Conservation (phyloP, 2,888 invertebrate species). For the Standfussiana lucernea region DNA sequence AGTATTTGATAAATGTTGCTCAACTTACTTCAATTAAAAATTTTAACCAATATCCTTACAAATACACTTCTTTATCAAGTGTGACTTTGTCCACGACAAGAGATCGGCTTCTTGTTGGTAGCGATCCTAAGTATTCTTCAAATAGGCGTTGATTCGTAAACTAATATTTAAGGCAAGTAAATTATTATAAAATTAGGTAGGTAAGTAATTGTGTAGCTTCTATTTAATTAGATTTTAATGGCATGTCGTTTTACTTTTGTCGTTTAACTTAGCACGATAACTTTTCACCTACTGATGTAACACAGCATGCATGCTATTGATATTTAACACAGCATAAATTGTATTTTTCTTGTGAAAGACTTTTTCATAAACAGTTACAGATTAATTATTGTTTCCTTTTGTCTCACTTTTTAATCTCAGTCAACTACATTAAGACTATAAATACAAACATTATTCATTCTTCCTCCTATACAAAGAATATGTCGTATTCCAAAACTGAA, state of each 20-base stretch:
- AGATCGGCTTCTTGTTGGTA: background rate
- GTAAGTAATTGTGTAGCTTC: background rate
- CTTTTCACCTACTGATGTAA: background rate
- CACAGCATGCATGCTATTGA: background rate
- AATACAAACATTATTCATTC: slow-evolving; percentile 33
- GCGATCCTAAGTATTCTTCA: background rate
- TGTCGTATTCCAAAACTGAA: slow-evolving; percentile 81
- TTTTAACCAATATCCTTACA: no score
- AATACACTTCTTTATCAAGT: background rate
- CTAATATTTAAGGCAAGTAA: slow-evolving; percentile 19
- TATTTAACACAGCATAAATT: background rate
- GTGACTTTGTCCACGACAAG: background rate
- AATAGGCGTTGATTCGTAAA: background rate
- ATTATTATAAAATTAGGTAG: background rate
- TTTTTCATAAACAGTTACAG: background rate
- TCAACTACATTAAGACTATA: background rate
- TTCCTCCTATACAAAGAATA: slow-evolving; percentile 83
- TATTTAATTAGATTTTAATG: background rate
- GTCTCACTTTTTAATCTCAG: slow-evolving; percentile 17
- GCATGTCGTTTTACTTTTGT: background rate
- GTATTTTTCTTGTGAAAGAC: background rate
- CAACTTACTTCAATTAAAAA: background rate
- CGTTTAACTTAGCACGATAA: background rate
- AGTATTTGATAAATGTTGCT: background rate
- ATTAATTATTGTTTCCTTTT: background rate